Percentiles rank a stretch among this genome's conserved stretches.
Evolutionary conservation across 2,888 invertebrate species (phyloP).

Genomic region (Folsomia candida): DNA sequence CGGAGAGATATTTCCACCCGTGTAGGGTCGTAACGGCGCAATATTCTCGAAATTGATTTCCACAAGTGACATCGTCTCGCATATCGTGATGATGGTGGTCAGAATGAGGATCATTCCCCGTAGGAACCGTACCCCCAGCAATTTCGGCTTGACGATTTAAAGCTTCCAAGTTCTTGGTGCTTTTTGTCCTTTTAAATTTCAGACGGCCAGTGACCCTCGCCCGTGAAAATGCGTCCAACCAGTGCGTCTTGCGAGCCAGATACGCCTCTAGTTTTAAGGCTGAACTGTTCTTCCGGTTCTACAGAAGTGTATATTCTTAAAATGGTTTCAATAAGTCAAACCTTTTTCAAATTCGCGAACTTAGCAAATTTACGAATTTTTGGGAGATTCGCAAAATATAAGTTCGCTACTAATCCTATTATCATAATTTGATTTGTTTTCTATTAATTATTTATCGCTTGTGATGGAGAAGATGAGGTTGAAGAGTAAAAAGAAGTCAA

Average conservation of each 20-base stretch:
- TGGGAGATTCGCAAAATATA: too few species aligned
- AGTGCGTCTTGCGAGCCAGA: background rate
- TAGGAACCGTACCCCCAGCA: background rate
- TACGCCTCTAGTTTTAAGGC: constrained; percentile 9
- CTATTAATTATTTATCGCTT: too few species aligned
- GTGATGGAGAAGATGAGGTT: too few species aligned
- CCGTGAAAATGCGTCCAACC: constrained; percentile 1
- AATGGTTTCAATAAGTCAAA: too few species aligned
- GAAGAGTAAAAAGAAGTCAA: too few species aligned
- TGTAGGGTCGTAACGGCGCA: constrained; percentile 43
- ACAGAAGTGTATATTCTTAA: too few species aligned
- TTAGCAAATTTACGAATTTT: too few species aligned
- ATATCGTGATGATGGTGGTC: constrained; percentile 14
- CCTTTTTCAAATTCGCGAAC: too few species aligned
- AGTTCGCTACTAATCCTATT: background rate
- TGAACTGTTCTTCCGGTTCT: background rate
- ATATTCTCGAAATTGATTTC: constrained; percentile 40
- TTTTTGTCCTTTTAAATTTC: constrained; percentile 23
- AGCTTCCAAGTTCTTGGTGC: constrained; percentile 18
- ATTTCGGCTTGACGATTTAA: constrained; percentile 9
- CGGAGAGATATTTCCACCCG: constrained; percentile 45
- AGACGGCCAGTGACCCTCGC: constrained; percentile 32
- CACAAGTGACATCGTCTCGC: constrained; percentile 20
- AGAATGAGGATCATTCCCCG: background rate
- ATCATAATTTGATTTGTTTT: background rate